A percentile compares a stretch with the other conserved stretches of the same genome.
phyloP scores from a whole-genome alignment of 2,888 invertebrate genomes.

The Cheilosia grossa region DNA sequence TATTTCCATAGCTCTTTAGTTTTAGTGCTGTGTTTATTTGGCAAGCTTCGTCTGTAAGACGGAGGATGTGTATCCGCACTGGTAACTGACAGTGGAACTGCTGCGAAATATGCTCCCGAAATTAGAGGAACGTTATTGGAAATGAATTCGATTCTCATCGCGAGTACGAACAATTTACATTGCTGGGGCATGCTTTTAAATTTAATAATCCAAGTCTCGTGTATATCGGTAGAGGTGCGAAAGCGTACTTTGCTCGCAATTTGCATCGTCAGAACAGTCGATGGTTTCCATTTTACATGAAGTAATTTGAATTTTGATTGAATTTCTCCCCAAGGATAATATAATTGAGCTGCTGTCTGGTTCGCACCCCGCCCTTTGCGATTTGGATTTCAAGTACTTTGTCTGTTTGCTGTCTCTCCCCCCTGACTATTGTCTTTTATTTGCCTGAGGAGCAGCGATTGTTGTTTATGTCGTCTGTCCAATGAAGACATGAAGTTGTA shows the following conservation, averaged over 20 bases:
- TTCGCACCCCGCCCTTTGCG: slow-evolving; percentile 29
- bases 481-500: slow-evolving; percentile 54
- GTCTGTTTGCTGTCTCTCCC: neutral
- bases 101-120: slow-evolving; percentile 59
- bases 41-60: no score
- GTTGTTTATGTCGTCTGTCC: slow-evolving; percentile 56
- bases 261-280: neutral
- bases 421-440: neutral
- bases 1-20: slow-evolving; percentile 57
- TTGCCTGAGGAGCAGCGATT: slow-evolving; percentile 28
- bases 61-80: neutral
- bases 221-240: slow-evolving; percentile 42
- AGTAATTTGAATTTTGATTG: slow-evolving; percentile 75
- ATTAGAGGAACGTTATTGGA: slow-evolving; percentile 65
- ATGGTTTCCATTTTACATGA: slow-evolving; percentile 66
- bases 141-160: slow-evolving; percentile 58
- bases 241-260: slow-evolving; percentile 25
- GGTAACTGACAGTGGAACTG: neutral
- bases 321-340: slow-evolving; percentile 73
- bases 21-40: slow-evolving; percentile 24
- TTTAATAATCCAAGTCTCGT: slow-evolving; percentile 62
- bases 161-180: slow-evolving; percentile 2
- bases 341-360: slow-evolving; percentile 63
- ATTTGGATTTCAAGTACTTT: slow-evolving; percentile 29
- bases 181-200: slow-evolving; percentile 40